Evolutionary conservation across 2,888 invertebrate genomes (phyloP), one percentile per base, ranked within the genome.

Genomic region (Hermaeophaga mercurialis): DNA sequence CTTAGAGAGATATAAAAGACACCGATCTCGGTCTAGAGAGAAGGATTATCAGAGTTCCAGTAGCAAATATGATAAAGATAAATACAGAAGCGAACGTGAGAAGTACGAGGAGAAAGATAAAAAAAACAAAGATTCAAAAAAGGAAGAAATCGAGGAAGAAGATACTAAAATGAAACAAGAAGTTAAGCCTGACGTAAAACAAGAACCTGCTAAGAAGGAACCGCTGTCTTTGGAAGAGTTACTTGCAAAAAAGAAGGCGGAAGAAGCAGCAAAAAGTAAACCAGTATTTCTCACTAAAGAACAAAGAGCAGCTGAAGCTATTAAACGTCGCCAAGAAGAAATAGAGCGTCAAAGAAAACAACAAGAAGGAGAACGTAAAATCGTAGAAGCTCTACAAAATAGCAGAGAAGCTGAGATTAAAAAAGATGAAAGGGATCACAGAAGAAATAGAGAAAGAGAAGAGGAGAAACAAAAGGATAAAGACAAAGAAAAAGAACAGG

Each of bases 231-330:
- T 99, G 53, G 99, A 99, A 75, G 97, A 99, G 75, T 77, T 99
- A 33, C 79, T 99, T 43, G 90, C 94, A 0, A 96, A 96, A 78
- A 96, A 96, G 74, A 96, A 98, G 73, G 94, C 94, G 0, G 96
- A 96, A 73, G 96, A 97, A 75, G 92, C 91, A 70, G 95, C 93
- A 1, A 84, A 92, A 47, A 93, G 95, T 67, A 98, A 97, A 77
- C 99, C 99, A 0, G 94, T 96, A 22, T 99, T 99, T 75, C 80
- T 99, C 28, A 93, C 95, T 0, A 98, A 97, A 81, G 96, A 96
- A 75, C 94, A 99, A 75, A 83, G 99, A 69, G 93, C 89, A 0
- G 89, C 88, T 0, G 85, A 95, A 70, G 99, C 99, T 0, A 70
- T 99, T 11, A 89, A 91, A 72, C 84, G 91, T 46, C 84, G 99